Base-by-base conservation (phyloP, 2,888 invertebrate genomes). In the Enoplolaimus lenunculus region DNA sequence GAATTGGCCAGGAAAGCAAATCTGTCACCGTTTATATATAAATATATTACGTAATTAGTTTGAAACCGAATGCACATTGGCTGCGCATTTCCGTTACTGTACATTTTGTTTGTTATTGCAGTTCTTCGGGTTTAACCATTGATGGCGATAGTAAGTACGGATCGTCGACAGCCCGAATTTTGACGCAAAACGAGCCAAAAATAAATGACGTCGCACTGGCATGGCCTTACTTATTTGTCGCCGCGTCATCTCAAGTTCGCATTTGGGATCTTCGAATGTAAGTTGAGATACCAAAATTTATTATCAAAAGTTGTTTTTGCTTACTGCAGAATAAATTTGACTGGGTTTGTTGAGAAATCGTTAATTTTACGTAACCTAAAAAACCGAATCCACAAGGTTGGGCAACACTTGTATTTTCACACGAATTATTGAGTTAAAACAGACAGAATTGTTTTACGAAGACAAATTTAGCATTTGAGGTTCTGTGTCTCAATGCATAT, bases 231-330 rank as follows among this genome's bases (percentile, higher is more conserved):
- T 84, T 91, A 0, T 91, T 89, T 82, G 88, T 89, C 26, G 90
- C 90, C 1, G 87, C 89, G 7, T 89, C 88, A 13, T 90, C 89
- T 80, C 87, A 88, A 77, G 88, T 91, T 69, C 84, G 89, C n/a
- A 85, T 90, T 13, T 91, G 91, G 91, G 91, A 91, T 81, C 80
- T 90, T 21, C 83, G 89, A 74, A 89, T 80, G 82, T 83, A 77
- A 75, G 76, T 16, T 28, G 33, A 67, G 33, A n/a, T n/a, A n/a
- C n/a, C n/a, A n/a, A n/a, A n/a, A n/a, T n/a, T n/a, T n/a, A n/a
- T n/a, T n/a, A n/a, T n/a, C n/a, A n/a, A n/a, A n/a, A n/a, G n/a
- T n/a, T n/a, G n/a, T n/a, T n/a, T n/a, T n/a, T n/a, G n/a, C n/a
- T n/a, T n/a, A n/a, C n/a, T n/a, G n/a, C n/a, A n/a, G n/a, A n/a